Percentiles rank a stretch among this genome's conserved stretches.
Conservation (phyloP, 2,888 invertebrate genomes). For the Chrysolina americana region DNA sequence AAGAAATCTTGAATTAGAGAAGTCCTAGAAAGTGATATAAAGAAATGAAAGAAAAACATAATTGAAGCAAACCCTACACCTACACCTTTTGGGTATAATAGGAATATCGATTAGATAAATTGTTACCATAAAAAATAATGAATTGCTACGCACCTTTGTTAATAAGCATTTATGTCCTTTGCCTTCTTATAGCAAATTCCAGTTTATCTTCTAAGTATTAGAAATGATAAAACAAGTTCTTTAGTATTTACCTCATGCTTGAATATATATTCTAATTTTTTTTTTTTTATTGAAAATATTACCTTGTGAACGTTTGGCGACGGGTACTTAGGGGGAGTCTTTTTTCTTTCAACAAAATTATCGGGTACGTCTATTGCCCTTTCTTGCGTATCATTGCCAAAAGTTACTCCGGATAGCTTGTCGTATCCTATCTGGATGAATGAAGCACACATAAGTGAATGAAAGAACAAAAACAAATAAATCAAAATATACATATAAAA, state of each 20-base stretch:
- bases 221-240: too few relatives aligned
- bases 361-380: constrained; percentile 93
- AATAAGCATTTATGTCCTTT: not conserved
- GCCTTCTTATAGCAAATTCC: not conserved
- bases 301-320: constrained; percentile 68
- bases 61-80: too few relatives aligned
- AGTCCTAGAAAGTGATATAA: too few relatives aligned
- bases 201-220: not conserved
- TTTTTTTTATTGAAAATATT: constrained; percentile 48
- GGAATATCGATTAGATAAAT: too few relatives aligned
- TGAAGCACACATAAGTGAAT: not conserved
- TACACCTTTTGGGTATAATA: too few relatives aligned
- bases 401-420: constrained; percentile 65
- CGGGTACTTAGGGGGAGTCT: constrained; percentile 80
- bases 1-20: too few relatives aligned
- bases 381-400: constrained; percentile 71
- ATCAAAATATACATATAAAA: not conserved
- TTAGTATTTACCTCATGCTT: constrained; percentile 28
- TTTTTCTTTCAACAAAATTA: constrained; percentile 87
- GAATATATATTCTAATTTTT: not conserved
- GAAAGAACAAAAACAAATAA: not conserved
- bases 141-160: not conserved
- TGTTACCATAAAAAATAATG: too few relatives aligned
- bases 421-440: constrained; percentile 68
- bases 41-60: too few relatives aligned